Evolutionary conservation across 2,888 invertebrate genomes (phyloP).

Genomic region (Pammene aurita): DNA sequence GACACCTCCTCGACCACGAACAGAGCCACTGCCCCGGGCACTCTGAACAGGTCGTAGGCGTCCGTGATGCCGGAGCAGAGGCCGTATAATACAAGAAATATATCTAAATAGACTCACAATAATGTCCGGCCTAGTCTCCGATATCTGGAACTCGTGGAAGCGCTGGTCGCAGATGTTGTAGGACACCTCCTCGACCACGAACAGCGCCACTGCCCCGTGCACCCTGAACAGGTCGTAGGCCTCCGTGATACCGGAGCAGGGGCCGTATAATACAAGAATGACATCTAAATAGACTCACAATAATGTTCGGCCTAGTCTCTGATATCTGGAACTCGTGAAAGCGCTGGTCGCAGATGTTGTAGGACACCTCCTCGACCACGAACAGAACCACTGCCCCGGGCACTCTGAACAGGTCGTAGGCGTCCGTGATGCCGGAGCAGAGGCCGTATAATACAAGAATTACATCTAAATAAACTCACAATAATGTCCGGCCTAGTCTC

Average conservation of each 20-base stretch:
- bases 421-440: constrained; percentile 91
- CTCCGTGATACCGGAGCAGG: constrained; percentile 91
- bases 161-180: constrained; percentile 98
- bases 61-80: too few relatives aligned
- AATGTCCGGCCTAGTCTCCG: constrained; percentile 87
- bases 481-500: constrained; percentile 87
- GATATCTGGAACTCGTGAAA: constrained; percentile 95
- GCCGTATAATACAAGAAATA: too few relatives aligned
- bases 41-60: too few relatives aligned
- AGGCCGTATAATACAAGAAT: too few relatives aligned
- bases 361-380: constrained; percentile 93
- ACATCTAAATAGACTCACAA: constrained; percentile 53
- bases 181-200: constrained; percentile 94
- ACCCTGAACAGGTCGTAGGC: constrained; percentile 94
- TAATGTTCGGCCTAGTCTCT: constrained; percentile 87
- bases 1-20: too few relatives aligned
- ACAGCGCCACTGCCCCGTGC: constrained; percentile 88
- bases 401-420: constrained; percentile 92
- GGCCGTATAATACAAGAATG: constrained; percentile 67
- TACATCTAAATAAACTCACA: too few relatives aligned
- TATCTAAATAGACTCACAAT: constrained; percentile 57
- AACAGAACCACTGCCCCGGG: constrained; percentile 90
- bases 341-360: constrained; percentile 97
- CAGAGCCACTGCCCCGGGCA: too few relatives aligned
- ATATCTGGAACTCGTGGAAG: constrained; percentile 95